phyloP scores from a whole-genome alignment of 53 echinoderm and acorn worm genomes.

The Glandiceps talaboti region DNA sequence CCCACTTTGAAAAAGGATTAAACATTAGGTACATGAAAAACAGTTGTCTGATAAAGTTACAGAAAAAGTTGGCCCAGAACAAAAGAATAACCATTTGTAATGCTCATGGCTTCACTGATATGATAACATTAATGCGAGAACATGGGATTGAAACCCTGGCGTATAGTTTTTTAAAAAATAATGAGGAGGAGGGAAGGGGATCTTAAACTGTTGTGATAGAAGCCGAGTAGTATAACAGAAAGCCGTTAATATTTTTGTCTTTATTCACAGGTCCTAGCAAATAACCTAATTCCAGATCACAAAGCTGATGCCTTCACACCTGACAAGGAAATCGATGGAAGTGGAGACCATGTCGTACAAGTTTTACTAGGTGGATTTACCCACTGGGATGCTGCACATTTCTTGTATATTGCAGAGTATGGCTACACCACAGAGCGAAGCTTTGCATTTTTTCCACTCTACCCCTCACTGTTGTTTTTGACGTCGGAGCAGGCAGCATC shows the following conservation, averaged over 20 bases:
- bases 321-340: slow-evolving; percentile 14
- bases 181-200: too few species aligned
- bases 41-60: too few species aligned
- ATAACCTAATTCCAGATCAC: slow-evolving; percentile 71
- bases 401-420: slow-evolving; percentile 66
- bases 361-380: slow-evolving; percentile 56
- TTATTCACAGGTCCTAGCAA: slow-evolving; percentile 41
- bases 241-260: background rate
- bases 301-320: slow-evolving; percentile 76
- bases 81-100: too few species aligned
- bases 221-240: too few species aligned
- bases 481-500: slow-evolving; percentile 27
- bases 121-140: too few species aligned
- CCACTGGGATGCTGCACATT: slow-evolving; percentile 94
- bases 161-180: too few species aligned
- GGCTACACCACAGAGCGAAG: slow-evolving; percentile 66
- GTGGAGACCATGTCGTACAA: slow-evolving; percentile 34
- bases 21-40: too few species aligned
- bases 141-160: too few species aligned
- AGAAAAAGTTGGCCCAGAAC: too few species aligned
- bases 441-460: slow-evolving; percentile 84
- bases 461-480: slow-evolving; percentile 28
- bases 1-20: too few species aligned
- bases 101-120: too few species aligned
- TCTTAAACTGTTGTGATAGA: too few species aligned